phyloP scores from a whole-genome alignment of 2,113 vertebrate genomes.

The Microtus pennsylvanicus region DNA sequence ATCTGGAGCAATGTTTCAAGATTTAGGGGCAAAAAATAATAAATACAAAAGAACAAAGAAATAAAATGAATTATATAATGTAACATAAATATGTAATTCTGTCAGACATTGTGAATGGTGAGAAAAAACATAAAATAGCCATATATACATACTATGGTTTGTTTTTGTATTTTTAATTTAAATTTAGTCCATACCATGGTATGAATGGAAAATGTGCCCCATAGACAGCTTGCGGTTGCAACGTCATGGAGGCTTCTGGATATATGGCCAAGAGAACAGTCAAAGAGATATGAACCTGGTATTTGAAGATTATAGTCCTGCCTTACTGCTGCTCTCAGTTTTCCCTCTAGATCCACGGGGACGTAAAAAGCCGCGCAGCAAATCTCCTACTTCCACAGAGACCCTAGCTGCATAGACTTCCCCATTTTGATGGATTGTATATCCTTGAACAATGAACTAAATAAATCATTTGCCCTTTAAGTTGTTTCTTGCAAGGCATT shows the following conservation, averaged over 20 bases:
- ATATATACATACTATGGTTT: not conserved
- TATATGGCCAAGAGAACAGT: no score
- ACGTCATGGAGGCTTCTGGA: not conserved
- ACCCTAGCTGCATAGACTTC: no score
- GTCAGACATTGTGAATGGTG: not conserved
- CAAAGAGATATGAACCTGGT: not conserved
- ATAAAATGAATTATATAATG: not conserved
- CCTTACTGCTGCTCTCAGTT: no score
- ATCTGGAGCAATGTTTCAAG: not conserved
- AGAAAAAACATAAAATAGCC: not conserved
- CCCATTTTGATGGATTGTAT: not conserved
- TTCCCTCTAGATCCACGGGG: not conserved
- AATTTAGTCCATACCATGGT: not conserved
- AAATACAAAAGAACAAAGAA: not conserved
- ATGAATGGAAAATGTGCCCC: not conserved
- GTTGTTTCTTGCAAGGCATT: not conserved
- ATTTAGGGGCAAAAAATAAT: not conserved
- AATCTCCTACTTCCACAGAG: not conserved
- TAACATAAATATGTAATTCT: not conserved
- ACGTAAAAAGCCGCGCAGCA: rapidly evolving
- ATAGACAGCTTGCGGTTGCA: not conserved
- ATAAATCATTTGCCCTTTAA: not conserved
- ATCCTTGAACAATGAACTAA: not conserved
- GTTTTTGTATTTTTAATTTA: not conserved
- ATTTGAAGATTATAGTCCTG: no score